Base-by-base conservation (phyloP, 1,140 invertebrate species). In the Caenorhabditis brenneri region DNA sequence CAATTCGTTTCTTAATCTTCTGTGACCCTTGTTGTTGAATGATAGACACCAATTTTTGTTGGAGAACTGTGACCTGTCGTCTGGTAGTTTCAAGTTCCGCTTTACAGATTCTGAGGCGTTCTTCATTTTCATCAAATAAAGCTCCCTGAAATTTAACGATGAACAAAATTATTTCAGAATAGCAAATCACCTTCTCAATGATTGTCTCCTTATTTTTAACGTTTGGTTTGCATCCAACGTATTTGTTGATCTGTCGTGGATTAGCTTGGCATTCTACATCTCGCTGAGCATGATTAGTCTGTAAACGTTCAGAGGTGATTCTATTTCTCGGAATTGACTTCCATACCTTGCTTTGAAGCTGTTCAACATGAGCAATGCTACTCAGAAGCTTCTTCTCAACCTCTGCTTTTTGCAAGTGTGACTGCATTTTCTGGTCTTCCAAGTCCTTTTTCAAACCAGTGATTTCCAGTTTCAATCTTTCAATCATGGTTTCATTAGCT, bases 151-250 rank as follows among this genome's bases (percentile, higher is more conserved):
- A n/a, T 31, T n/a, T 33, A 22, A 74, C 33, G 24, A 42, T 36
- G 15, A 24, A 19, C 9, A 15, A 58, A 27, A 12, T n/a, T n/a
- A 22, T 22, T 46, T 7, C n/a, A n/a, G 22, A 42, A 46, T 65
- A 1, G 24, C 1, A 4, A 24, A 4, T 49, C 27, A 86, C 85
- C 78, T 87, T 85, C 48, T 82, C 84, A 16, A 85, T 88, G n/a
- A 16, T 79, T 7, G 86, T 88, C 9, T 24, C 48, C 51, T 86
- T 88, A 16, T 84, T 88, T 83, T 85, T 88, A 48, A 27, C 81
- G 55, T 48, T 91, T 12, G 89, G 89, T 79, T 84, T 80, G 46
- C 89, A 90, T n/a, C 87, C 87, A 16, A 90, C 90, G 74, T 90
- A 90, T 83, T 90, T 90, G 81, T 86, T 91, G 5, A 69, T 69